These are phyloP conservation scores for Corythornis madagascariensis DNA, from an alignment of 2,113 vertebrate genomes.

Conservation along the genomic window DNA sequence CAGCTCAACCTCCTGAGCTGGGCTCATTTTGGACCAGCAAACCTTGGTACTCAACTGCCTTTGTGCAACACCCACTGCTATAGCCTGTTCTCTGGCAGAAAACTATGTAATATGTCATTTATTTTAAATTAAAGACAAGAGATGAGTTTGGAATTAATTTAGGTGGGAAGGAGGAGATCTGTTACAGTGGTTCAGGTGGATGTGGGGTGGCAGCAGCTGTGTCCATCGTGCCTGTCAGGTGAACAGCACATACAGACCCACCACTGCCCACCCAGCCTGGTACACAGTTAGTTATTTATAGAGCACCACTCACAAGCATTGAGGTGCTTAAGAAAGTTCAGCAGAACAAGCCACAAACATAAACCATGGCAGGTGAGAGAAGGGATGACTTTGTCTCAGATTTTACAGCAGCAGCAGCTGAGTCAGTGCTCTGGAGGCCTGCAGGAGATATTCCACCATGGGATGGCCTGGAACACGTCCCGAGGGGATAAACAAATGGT, in stretches of 20 bases:
- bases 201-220: not conserved
- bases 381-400: not conserved
- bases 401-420: not conserved
- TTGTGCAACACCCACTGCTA: not conserved
- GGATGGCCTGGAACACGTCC: not conserved
- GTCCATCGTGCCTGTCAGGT: not conserved
- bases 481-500: not conserved
- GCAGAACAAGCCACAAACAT: slow-evolving; percentile 19
- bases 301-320: not conserved
- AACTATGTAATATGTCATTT: not conserved
- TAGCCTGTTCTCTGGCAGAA: not conserved
- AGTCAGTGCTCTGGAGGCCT: not conserved
- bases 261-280: not conserved
- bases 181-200: not conserved
- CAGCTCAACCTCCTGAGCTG: not conserved
- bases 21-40: not conserved
- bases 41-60: fast-evolving
- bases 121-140: not conserved
- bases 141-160: not conserved
- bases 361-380: not conserved
- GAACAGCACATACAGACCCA: not conserved
- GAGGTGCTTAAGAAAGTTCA: not conserved
- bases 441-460: not conserved
- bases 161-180: not conserved
- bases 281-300: not conserved